Evolutionary conservation across 2,888 invertebrate species (phyloP).

Genomic region (Conomelus anceps): DNA sequence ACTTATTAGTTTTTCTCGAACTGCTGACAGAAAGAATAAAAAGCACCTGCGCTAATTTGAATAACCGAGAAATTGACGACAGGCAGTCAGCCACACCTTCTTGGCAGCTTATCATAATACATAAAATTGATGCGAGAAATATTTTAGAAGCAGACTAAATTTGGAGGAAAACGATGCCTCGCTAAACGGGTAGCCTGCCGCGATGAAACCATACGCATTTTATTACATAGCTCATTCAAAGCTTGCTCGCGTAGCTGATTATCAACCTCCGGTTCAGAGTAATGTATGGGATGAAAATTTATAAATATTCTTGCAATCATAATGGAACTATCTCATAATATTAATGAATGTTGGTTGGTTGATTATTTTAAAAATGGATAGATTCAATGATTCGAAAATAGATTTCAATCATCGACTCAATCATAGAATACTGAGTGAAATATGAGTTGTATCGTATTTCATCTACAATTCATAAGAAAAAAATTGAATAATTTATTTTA

Average conservation of each 20-base stretch:
- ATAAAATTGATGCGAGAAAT: neutral
- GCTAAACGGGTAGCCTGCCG: neutral
- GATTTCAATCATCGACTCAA: too few relatives aligned
- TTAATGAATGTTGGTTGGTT: too few relatives aligned
- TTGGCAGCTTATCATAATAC: neutral
- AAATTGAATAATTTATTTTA: too few relatives aligned
- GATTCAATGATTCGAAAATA: too few relatives aligned
- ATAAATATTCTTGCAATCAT: neutral
- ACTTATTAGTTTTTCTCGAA: neutral
- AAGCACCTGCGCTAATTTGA: neutral
- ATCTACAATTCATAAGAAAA: too few relatives aligned
- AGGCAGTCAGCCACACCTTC: neutral
- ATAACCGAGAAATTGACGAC: neutral
- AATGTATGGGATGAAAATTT: neutral
- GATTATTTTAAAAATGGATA: too few relatives aligned
- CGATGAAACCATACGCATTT: neutral
- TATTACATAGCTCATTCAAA: too few relatives aligned
- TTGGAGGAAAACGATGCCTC: neutral
- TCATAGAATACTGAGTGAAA: too few relatives aligned
- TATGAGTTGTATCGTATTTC: too few relatives aligned
- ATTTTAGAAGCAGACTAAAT: neutral
- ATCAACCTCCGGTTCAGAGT: neutral
- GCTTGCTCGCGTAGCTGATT: neutral
- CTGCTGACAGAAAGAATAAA: neutral
- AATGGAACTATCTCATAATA: too few relatives aligned